phyloP scores from a whole-genome alignment of 2,797 vertebrate species.

The Intellagama lesueurii region DNA sequence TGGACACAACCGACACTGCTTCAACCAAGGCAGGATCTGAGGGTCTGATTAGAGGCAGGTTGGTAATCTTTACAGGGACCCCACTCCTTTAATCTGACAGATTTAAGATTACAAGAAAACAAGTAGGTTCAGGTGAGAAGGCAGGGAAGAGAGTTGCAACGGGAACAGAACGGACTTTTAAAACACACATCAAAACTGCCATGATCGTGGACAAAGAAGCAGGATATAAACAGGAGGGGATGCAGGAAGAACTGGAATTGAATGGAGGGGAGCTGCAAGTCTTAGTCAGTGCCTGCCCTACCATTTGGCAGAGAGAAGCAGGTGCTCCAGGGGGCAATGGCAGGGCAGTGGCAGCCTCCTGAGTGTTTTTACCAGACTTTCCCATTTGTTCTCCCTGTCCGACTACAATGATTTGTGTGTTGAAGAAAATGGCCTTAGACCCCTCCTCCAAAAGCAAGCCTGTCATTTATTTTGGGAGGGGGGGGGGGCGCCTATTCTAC shows the following conservation, averaged over 20 bases:
- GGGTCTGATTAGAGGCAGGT: constrained; percentile 8
- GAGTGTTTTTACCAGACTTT: no score
- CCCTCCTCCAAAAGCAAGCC: no score
- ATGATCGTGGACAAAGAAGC: not conserved
- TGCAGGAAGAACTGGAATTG: not conserved
- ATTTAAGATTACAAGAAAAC: constrained; percentile 2
- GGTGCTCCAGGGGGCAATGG: not conserved
- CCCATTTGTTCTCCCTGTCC: no score
- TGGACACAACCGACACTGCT: not conserved
- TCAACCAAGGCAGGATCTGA: not conserved
- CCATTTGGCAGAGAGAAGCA: not conserved
- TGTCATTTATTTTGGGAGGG: no score
- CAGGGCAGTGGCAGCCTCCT: not conserved
- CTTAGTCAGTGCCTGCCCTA: no score
- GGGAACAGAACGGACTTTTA: not conserved
- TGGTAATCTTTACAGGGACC: constrained; percentile 6
- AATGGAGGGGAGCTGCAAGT: not conserved
- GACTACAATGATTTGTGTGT: no score
- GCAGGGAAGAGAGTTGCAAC: not conserved
- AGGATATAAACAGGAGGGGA: not conserved
- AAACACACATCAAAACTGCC: not conserved
- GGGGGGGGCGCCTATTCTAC: no score
- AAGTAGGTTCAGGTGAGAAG: not conserved
- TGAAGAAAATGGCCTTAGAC: no score
- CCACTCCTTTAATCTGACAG: constrained; percentile 23